Base-by-base conservation (phyloP, 2,888 invertebrate genomes). In the Acleris literana region DNA sequence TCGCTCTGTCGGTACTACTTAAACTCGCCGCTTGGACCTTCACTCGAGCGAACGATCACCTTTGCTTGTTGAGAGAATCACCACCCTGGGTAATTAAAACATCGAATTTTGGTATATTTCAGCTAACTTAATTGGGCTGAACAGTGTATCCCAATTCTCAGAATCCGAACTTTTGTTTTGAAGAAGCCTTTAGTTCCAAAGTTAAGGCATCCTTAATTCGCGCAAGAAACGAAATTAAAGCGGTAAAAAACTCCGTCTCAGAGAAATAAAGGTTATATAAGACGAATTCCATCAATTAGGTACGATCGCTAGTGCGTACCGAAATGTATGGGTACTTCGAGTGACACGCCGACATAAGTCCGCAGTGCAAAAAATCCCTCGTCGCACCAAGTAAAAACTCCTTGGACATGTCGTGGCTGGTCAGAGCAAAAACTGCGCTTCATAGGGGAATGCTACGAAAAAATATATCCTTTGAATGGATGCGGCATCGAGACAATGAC, bases 221-320 rank as follows among this genome's bases (percentile, higher is more conserved):
- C 20, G 13, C 58, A 63, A 67, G 56, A 58, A 63, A 49, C 39
- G 33, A 33, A 57, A 63, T 63, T 63, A 55, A 64, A 59, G 44
- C 64, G 29, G 59, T 60, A 68, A 68, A 67, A 68, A 68, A 25
- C 60, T 52, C 13, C 44, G 5, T 18, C n/a, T 39, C 62, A 66
- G 68, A 77, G 82, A 86, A 82, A 83, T 81, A 77, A 81, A 76
- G 80, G 78, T 83, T 85, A 84, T 84, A 85, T 18, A 85, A 84
- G 83, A 80, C 73, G 83, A 81, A 86, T 86, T 84, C 86, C 84
- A 89, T 90, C 91, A 91, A 91, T 91, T 91, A 90, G 85, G 76
- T 46, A 74, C 76, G 82, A 74, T 75, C 78, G 83, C 84, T 82
- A 78, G 80, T 77, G 79, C 79, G 82, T 81, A 80, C 83, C 80